Evolutionary conservation across 2,113 vertebrate genomes (phyloP).

Genomic region (Prunella fulvescens): DNA sequence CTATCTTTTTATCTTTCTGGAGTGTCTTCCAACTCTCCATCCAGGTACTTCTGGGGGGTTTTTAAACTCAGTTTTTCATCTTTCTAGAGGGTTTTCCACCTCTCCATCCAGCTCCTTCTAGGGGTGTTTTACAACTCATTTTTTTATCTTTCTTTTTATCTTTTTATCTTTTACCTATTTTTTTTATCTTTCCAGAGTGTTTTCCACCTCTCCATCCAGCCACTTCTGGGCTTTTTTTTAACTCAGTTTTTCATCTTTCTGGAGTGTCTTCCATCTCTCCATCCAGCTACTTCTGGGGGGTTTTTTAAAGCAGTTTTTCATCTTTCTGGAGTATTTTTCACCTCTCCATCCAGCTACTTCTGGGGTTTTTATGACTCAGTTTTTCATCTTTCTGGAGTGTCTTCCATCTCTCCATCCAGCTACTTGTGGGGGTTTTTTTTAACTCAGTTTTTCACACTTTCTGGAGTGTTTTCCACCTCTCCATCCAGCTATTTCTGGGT

Average conservation of each 20-base stretch:
- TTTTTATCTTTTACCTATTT: no score
- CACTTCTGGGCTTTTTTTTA: not conserved
- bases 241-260: not conserved
- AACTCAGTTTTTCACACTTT: not conserved
- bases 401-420: not conserved
- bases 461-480: not conserved
- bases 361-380: not conserved
- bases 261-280: not conserved
- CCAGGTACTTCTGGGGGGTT: not conserved
- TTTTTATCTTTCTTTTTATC: not conserved
- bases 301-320: not conserved
- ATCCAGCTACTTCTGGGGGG: not conserved
- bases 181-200: not conserved
- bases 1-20: not conserved
- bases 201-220: not conserved
- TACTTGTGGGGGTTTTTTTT: not conserved
- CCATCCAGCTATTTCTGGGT: not conserved
- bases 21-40: not conserved
- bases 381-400: not conserved
- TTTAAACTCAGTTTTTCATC: not conserved
- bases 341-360: not conserved
- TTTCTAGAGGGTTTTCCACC: not conserved
- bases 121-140: not conserved
- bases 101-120: not conserved
- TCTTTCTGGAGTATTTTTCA: not conserved